These are phyloP conservation scores for Polydrusus tereticollis DNA, from an alignment of 2,888 invertebrate genomes.

Conservation along the genomic window DNA sequence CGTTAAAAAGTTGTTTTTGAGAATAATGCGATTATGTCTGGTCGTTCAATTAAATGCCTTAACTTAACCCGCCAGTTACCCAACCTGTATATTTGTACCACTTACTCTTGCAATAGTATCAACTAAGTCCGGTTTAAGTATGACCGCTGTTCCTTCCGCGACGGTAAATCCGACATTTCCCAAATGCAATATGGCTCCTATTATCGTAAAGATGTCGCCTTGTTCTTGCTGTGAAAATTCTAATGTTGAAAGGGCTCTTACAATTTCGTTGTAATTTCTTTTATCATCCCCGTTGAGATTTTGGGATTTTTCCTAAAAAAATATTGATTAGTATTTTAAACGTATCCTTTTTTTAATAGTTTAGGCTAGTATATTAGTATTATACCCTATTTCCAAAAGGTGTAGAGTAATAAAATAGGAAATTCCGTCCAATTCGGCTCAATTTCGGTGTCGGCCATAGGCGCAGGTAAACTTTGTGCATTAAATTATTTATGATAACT, in stretches of 20 bases:
- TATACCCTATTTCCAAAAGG: neutral
- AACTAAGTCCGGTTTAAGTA: slow-evolving; percentile 76
- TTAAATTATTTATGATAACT: too few species aligned
- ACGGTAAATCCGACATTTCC: slow-evolving; percentile 88
- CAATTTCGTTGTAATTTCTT: slow-evolving; percentile 77
- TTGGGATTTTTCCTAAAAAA: slow-evolving; percentile 60
- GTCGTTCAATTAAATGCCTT: neutral
- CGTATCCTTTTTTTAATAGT: neutral
- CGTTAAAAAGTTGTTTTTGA: too few species aligned
- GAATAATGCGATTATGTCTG: too few species aligned
- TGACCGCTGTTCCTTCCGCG: slow-evolving; percentile 78
- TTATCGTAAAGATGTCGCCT: slow-evolving; percentile 81
- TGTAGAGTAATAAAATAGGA: too few species aligned
- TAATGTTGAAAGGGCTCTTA: slow-evolving; percentile 82
- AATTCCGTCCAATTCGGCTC: too few species aligned
- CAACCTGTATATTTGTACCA: neutral
- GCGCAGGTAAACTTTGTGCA: too few species aligned
- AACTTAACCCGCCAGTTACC: neutral
- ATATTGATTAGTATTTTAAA: slow-evolving; percentile 4
- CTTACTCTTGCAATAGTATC: slow-evolving; percentile 77
- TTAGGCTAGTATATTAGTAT: too few species aligned
- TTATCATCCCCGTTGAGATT: slow-evolving; percentile 71
- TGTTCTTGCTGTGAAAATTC: slow-evolving; percentile 82
- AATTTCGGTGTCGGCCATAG: too few species aligned
- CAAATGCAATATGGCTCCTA: slow-evolving; percentile 87